Percentiles rank a stretch among this genome's conserved stretches.
Conservation (phyloP, 37 sponge, comb jelly and placozoan species). For the Hormiphora californensis region DNA sequence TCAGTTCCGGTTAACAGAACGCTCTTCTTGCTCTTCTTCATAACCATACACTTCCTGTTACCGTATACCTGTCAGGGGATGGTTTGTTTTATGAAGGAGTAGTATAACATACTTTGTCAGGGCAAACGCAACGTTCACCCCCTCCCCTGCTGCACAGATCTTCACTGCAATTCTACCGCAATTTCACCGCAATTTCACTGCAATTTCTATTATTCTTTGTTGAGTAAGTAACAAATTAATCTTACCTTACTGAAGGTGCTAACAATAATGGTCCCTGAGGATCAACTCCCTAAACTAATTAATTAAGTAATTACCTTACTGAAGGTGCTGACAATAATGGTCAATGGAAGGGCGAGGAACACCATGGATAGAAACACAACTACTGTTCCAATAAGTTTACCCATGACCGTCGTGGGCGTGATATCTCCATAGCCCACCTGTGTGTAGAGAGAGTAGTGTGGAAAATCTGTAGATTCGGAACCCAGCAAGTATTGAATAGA, state of each 20-base stretch:
- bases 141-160: too few relatives aligned
- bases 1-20: background rate
- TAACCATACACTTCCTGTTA: slow-evolving; percentile 35
- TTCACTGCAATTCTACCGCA: too few relatives aligned
- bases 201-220: too few relatives aligned
- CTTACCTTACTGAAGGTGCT: background rate
- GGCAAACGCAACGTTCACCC: too few relatives aligned
- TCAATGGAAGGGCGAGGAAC: slow-evolving; percentile 9
- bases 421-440: slow-evolving; percentile 37
- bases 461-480: background rate
- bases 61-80: slow-evolving; percentile 46
- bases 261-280: background rate
- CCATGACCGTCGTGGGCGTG: background rate
- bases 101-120: too few relatives aligned
- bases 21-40: background rate
- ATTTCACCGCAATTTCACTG: too few relatives aligned
- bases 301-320: slow-evolving; percentile 38
- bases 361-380: slow-evolving; percentile 19
- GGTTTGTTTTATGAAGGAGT: too few relatives aligned
- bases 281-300: too few relatives aligned
- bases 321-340: slow-evolving; percentile 36
- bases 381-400: slow-evolving; percentile 8
- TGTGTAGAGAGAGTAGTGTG: too few relatives aligned
- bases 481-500: background rate
- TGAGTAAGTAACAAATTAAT: background rate